Evolutionary conservation across 1,140 invertebrate species (phyloP), one percentile per base, ranked within the genome.

Genomic region (Drosophila lini): DNA sequence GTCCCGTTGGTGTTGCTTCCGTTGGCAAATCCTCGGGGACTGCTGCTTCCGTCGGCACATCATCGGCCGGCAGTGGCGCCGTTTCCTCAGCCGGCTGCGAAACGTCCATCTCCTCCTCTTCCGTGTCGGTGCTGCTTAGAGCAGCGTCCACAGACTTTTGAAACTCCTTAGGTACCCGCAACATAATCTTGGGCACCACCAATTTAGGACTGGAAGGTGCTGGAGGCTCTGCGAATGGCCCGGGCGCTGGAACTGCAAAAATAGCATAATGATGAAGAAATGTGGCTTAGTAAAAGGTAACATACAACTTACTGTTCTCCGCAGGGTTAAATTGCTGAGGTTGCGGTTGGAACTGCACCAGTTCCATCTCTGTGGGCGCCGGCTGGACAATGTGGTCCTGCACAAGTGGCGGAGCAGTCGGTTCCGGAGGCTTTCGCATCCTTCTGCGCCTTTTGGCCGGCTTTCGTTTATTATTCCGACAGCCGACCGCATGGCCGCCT

Each of bases 161-260:
- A 69, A 88, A 92, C 53, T 91, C 80, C 80, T 93, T 93, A 25
- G 93, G 92, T n/a, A 94, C 86, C 71, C 93, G 93, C 41, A 94
- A 48, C 74, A 93, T 94, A 11, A 94, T 90, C 79, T 94, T 94
- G 57, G 93, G 93, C 32, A 94, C 93, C 76, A 93, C 83, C 53
- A 91, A 53, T 32, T 84, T 91, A 16, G 79, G 86, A 41, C 40
- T 40, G 41, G 65, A 42, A 11, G 78, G 32, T 34, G 55, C 45
- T 25, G 63, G 56, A 22, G 55, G 28, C 16, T 53, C 65, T 15
- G 52, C 45, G 2, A 69, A 16, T 5, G 60, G 11, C 19, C 48
- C 65, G 8, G 60, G 60, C 15, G 45, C 74, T 86, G 82, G 83
- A 82, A 88, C 83, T 88, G n/a, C 9, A 44, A 19, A 6, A 5